phyloP scores from a whole-genome alignment of 1,140 invertebrate species.

The Cotesia glomerata region DNA sequence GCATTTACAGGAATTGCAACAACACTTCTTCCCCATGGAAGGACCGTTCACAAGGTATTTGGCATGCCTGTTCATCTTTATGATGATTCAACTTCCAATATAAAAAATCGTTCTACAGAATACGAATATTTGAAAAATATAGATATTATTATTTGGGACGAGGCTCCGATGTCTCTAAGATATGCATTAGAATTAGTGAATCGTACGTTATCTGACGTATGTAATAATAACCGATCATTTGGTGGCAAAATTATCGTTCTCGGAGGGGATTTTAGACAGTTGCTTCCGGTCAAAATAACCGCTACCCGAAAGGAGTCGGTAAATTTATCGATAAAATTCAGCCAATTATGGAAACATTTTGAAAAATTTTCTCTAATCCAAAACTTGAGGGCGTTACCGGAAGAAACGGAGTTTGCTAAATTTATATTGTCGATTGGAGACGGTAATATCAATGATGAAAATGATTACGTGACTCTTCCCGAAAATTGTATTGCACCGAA shows the following conservation, averaged over 20 bases:
- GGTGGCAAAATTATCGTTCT: background rate
- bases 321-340: constrained; percentile 3
- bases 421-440: background rate
- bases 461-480: background rate
- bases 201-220: background rate
- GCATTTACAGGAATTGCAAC: background rate
- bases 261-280: background rate
- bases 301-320: background rate
- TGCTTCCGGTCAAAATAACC: no score
- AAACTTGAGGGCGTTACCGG: background rate
- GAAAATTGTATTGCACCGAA: background rate
- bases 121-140: background rate
- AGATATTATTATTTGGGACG: background rate
- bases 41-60: background rate
- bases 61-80: background rate
- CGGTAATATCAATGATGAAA: background rate
- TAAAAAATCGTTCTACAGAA: background rate
- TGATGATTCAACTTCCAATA: background rate
- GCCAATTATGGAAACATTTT: background rate
- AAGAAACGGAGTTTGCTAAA: background rate
- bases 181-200: background rate
- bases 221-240: background rate
- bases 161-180: background rate
- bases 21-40: background rate
- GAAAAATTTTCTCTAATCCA: background rate